phyloP scores from a whole-genome alignment of 1,140 invertebrate genomes.

The Drosophila paulistorum region DNA sequence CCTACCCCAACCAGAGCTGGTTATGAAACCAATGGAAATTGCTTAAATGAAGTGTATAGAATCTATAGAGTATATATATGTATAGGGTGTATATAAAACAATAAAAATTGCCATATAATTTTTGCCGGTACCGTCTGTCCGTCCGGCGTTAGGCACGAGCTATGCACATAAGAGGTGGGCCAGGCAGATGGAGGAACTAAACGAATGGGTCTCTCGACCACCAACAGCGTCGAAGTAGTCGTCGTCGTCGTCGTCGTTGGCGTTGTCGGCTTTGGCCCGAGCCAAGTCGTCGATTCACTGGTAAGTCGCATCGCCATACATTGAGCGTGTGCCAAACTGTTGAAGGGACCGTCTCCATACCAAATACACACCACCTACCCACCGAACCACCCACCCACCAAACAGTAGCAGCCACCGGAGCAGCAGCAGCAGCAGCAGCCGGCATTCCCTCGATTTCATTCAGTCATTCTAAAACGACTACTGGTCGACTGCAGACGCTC shows the following conservation, averaged over 20 bases:
- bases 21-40: neutral
- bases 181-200: conserved; percentile 13
- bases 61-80: neutral
- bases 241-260: neutral
- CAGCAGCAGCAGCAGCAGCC: conserved; percentile 22
- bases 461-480: conserved; percentile 69
- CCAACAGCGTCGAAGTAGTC: conserved; percentile 23
- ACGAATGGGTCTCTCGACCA: conserved; percentile 37
- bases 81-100: neutral
- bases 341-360: conserved; percentile 2
- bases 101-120: conserved; percentile 10
- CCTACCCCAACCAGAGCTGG: neutral
- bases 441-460: conserved; percentile 20
- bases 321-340: conserved; percentile 41
- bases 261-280: neutral
- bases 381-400: conserved; percentile 19
- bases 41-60: neutral
- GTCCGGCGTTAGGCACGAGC: conserved; percentile 42
- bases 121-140: neutral
- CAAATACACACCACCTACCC: conserved; percentile 13
- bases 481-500: conserved; percentile 67
- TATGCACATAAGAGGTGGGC: conserved; percentile 42
- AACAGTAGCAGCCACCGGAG: neutral
- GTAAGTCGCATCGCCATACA: conserved; percentile 26
- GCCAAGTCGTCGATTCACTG: conserved; percentile 38